Evolutionary conservation across 2,888 invertebrate species (phyloP), one percentile per base, ranked within the genome.

Genomic region (Taenaris catops): DNA sequence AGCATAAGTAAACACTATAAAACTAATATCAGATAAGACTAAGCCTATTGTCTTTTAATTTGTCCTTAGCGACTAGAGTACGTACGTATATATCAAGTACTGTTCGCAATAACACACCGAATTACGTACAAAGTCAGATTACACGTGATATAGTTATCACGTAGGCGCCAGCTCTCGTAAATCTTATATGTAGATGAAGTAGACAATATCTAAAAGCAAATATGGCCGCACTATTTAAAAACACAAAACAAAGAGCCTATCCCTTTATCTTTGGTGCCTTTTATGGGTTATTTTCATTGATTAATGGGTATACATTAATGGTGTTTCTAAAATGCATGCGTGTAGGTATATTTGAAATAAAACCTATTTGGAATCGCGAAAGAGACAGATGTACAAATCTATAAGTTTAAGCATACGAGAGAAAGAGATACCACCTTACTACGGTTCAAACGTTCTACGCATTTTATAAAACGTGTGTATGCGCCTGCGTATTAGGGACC

Each of bases 221-320:
- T 83, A 84, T 80, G 79, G 74, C 72, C 72, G 71, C 72, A 81
- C 83, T 79, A 81, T 86, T 80, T 80, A 81, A 81, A 80, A 83
- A 80, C 78, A 80, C 64, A 78, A 81, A 83, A 83, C 79, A 83
- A 79, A 83, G 81, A 83, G 57, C 61, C 67, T n/a, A n/a, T n/a
- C n/a, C n/a, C n/a, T n/a, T n/a, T n/a, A n/a, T n/a, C n/a, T n/a
- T n/a, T n/a, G n/a, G n/a, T n/a, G n/a, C n/a, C n/a, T n/a, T n/a
- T n/a, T n/a, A n/a, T n/a, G n/a, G n/a, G n/a, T n/a, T n/a, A n/a
- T n/a, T n/a, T n/a, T n/a, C n/a, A n/a, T n/a, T n/a, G n/a, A n/a
- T n/a, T n/a, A n/a, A n/a, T n/a, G n/a, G n/a, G n/a, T n/a, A n/a
- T n/a, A n/a, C n/a, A n/a, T n/a, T n/a, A n/a, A n/a, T n/a, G n/a